Evolutionary conservation across 2,113 vertebrate genomes (phyloP), one percentile per base, ranked within the genome.

Genomic region (Rafetus swinhoei): DNA sequence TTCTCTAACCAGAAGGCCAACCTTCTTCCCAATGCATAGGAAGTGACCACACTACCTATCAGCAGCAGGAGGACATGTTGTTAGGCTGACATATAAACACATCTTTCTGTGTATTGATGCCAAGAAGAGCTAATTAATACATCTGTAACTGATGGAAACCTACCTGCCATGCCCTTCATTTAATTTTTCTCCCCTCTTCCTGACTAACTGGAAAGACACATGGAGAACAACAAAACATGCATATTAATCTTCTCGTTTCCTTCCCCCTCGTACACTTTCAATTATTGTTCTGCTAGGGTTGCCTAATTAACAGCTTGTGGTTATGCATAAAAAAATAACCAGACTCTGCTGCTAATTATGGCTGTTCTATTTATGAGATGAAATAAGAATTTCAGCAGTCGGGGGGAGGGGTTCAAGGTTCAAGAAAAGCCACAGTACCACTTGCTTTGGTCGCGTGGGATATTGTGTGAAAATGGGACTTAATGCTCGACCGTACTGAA

Each of bases 271-370:
- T 50, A 88, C 50, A n/a, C 45, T 84, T 90, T 60, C 65, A 59
- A 24, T 69, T 92, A 60, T 80, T 93, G 21, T 88, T 95, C 74
- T 92, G n/a, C 39, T 90, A 22, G 11, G 12, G 57, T 62, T 94
- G 54, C 27, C 45, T 91, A 87, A 95, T 93, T 88, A 94, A 81
- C 74, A 86, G 69, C 65, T 93, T 82, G 56, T 79, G n/a, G 32
- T 69, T 62, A 77, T 12, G 76, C 76, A 79, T 18, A 62, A 87
- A 59, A 86, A 21, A 35, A 79, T 11, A 55, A 8, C 9, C 7
- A 56, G 79, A 50, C 62, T 53, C 3, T 1, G 1, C 32, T 52
- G n/a, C 80, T 95, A 89, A 95, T 96, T 91, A 85, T 4, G 27
- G 87, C 19, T 35, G 55, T 35, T 65, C 10, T 14, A 45, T 62